Evolutionary conservation across 2,797 vertebrate genomes (phyloP).

Genomic region (Enteromius afrohamiltoni): DNA sequence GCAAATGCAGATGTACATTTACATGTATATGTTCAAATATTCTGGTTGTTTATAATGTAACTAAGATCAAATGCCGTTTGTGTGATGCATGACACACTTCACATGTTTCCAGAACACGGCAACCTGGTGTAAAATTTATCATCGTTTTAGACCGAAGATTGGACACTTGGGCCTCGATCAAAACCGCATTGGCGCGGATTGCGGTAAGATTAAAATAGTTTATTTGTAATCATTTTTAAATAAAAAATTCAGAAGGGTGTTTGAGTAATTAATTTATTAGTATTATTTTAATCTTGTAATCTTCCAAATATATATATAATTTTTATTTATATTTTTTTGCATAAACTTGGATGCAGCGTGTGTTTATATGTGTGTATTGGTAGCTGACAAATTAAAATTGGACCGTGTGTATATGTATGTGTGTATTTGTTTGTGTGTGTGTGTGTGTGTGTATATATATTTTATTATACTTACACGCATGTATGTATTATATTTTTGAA

Average conservation of each 20-base stretch:
- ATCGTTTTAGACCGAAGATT: conserved; percentile 93
- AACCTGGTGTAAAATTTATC: conserved; percentile 91
- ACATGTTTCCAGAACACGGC: conserved; percentile 80
- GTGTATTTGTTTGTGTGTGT: no score
- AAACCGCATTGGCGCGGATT: conserved; percentile 90
- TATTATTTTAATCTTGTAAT: not conserved
- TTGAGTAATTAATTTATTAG: not conserved
- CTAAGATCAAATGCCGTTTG: not conserved
- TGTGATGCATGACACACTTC: conserved; percentile 4
- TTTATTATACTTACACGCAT: no score
- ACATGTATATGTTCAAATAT: not conserved
- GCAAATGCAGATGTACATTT: not conserved
- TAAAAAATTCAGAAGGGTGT: no score
- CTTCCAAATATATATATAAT: not conserved
- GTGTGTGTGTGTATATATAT: no score
- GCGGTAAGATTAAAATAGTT: conserved; percentile 74
- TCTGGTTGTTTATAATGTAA: not conserved
- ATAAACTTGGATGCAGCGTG: no score
- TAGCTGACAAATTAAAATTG: no score
- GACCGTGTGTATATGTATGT: no score
- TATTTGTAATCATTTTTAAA: not conserved
- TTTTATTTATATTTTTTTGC: no score
- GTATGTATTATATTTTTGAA: no score
- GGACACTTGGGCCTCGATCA: conserved; percentile 95
- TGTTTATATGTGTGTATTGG: no score